These are phyloP conservation scores for Poeciliopsis infans DNA, from an alignment of 2,797 vertebrate species.

Conservation along the genomic window DNA sequence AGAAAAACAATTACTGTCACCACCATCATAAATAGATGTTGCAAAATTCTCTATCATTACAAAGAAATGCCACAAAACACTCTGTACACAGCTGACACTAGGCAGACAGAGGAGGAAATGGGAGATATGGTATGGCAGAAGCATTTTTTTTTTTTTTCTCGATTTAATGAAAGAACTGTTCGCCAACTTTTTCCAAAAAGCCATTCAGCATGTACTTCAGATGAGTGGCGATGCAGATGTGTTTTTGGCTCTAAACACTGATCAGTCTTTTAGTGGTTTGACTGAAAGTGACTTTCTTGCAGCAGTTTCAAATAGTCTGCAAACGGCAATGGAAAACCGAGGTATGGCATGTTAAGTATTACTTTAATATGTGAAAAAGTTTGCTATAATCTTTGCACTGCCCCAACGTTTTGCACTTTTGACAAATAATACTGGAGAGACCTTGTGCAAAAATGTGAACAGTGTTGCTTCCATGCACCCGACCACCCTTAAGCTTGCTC, in stretches of 20 bases:
- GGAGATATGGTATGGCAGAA: slow-evolving; percentile 5
- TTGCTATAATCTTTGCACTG: slow-evolving; percentile 10
- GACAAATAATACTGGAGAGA: not conserved
- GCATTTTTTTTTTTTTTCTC: slow-evolving; percentile 29
- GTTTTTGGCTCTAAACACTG: slow-evolving; percentile 66
- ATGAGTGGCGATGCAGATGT: slow-evolving; percentile 62
- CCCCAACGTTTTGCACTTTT: slow-evolving; percentile 12
- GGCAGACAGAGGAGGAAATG: slow-evolving; percentile 11
- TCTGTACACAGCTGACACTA: slow-evolving; percentile 24
- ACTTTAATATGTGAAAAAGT: slow-evolving; percentile 43
- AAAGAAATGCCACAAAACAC: slow-evolving; percentile 61
- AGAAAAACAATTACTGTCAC: slow-evolving; percentile 71
- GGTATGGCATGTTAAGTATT: slow-evolving; percentile 58
- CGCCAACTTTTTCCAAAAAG: slow-evolving; percentile 65
- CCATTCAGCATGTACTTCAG: slow-evolving; percentile 66
- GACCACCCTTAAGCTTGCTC: slow-evolving; percentile 31
- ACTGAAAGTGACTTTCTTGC: slow-evolving; percentile 56
- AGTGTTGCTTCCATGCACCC: slow-evolving; percentile 22
- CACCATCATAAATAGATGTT: slow-evolving; percentile 71
- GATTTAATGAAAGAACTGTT: slow-evolving; percentile 54
- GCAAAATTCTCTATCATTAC: slow-evolving; percentile 65
- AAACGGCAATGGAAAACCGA: slow-evolving; percentile 48
- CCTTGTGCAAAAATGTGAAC: slow-evolving; percentile 13
- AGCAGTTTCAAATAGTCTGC: slow-evolving; percentile 48
- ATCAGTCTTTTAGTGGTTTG: slow-evolving; percentile 69